Base-by-base conservation (phyloP, 1,140 invertebrate genomes). In the Harlomillsia oculata region DNA sequence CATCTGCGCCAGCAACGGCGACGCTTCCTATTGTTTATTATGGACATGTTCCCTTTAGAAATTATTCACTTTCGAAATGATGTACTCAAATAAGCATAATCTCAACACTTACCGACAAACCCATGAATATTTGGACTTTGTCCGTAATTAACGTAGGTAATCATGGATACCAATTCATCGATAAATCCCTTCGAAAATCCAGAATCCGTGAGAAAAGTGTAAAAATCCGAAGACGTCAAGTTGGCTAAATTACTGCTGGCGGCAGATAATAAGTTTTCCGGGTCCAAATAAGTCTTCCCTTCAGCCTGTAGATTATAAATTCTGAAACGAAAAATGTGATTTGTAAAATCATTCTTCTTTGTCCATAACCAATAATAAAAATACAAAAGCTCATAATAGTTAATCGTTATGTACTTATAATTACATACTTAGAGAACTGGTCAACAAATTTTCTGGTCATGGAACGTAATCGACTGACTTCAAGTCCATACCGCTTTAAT, bases 71-170 rank as follows among this genome's bases (percentile, higher is more conserved):
- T n/a, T n/a, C n/a, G 20, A 45, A 32, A 46, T 8, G 6, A 41
- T 41, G 39, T n/a, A 34, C n/a, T 34, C n/a, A n/a, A 8, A 34
- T 34, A 9, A 34, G 8, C n/a, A 9, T 43, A 8, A 43, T 43
- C 20, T 43, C 40, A 16, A n/a, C n/a, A n/a, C 72, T 69, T 69
- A 76, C 77, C 80, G 48, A 82, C 79, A 70, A 84, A 81, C 56
- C 75, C 74, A 55, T 79, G 80, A 23, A 80, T 68, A 52, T 74
- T 66, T 2, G 72, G 73, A 21, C 73, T 73, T 67, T 84, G 82
- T 29, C 81, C 80, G 67, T 83, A 84, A 70, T 83, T 83, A 0
- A 74, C 75, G 40, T 75, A 73, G 26, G 76, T 66, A 20, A 76
- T 74, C 8, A 76, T 74, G 58, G 73, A 66, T 2, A 78, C 77